phyloP scores from a whole-genome alignment of 2,888 invertebrate species.

The Microctonus brassicae region DNA sequence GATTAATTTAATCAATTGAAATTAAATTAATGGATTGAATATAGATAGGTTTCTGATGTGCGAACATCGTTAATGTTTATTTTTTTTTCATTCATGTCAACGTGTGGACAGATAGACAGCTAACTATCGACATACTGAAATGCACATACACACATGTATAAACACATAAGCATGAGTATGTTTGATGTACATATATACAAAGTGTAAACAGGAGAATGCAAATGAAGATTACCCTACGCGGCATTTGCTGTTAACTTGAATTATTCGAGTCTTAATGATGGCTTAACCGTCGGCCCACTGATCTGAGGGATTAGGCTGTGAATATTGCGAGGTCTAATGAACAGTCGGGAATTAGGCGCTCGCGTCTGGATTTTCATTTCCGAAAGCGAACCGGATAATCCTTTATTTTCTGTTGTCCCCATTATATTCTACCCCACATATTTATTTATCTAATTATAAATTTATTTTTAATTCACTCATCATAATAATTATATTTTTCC shows the following conservation, averaged over 20 bases:
- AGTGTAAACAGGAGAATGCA: constrained; percentile 66
- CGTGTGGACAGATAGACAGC: background rate
- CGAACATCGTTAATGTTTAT: background rate
- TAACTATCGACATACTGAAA: background rate
- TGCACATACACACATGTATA: background rate
- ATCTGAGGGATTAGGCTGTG: constrained; percentile 69
- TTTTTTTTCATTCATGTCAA: constrained; percentile 15
- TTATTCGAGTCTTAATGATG: constrained; percentile 70
- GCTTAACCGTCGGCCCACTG: constrained; percentile 67
- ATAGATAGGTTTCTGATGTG: background rate
- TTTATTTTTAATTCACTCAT: too few species aligned
- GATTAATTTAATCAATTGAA: too few species aligned
- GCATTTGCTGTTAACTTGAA: constrained; percentile 68
- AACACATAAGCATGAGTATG: background rate
- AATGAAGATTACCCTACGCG: constrained; percentile 67
- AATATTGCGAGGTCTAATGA: constrained; percentile 68
- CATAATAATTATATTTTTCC: too few species aligned
- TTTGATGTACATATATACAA: constrained; percentile 30
- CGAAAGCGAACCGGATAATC: constrained; percentile 47
- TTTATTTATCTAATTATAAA: background rate
- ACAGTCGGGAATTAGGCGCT: constrained; percentile 62
- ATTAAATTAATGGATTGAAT: too few species aligned
- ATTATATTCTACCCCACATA: background rate
- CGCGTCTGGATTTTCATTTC: constrained; percentile 54
- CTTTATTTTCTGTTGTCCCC: background rate